Evolutionary conservation across 1,140 invertebrate species (phyloP).

Genomic region (Drosophila bifasciata): DNA sequence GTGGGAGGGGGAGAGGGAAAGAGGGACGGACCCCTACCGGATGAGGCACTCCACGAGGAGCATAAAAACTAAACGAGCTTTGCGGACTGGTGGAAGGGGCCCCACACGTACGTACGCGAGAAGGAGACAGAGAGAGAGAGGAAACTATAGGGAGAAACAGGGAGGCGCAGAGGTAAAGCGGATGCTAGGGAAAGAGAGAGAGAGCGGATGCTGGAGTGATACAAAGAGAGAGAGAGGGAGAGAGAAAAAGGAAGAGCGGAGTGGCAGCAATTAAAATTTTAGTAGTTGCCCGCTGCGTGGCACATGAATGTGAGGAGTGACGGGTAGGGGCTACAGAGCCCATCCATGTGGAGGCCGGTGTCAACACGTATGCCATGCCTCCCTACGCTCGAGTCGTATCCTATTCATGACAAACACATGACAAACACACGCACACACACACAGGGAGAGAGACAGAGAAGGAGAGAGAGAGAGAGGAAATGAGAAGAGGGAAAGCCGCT

Average conservation of each 20-base stretch:
- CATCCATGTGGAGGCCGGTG: constrained; percentile 5
- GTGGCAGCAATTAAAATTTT: constrained; percentile 80
- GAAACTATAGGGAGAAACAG: no score
- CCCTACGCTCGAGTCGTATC: constrained; percentile 36
- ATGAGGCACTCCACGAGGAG: constrained; percentile 16
- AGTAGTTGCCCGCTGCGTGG: constrained; percentile 53
- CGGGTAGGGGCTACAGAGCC: background rate
- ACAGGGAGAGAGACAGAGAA: no score
- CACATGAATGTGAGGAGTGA: background rate
- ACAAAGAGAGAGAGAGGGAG: no score
- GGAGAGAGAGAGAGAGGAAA: background rate
- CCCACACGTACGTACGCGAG: constrained; percentile 60
- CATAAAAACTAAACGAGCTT: constrained; percentile 77
- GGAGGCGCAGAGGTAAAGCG: no score
- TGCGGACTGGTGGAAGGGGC: constrained; percentile 38
- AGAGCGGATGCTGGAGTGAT: no score
- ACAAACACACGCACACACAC: constrained; percentile 8
- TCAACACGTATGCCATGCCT: constrained; percentile 49
- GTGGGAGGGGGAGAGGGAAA: background rate
- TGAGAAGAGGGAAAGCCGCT: constrained; percentile 22
- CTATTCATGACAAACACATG: constrained; percentile 49
- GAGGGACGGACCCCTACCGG: background rate
- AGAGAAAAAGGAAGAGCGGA: constrained; percentile 2
- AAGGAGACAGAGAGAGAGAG: no score
- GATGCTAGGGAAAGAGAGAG: background rate